A percentile compares a stretch with the other conserved stretches of the same genome.
phyloP scores from a whole-genome alignment of 2,113 vertebrate genomes.

The Pavo muticus region DNA sequence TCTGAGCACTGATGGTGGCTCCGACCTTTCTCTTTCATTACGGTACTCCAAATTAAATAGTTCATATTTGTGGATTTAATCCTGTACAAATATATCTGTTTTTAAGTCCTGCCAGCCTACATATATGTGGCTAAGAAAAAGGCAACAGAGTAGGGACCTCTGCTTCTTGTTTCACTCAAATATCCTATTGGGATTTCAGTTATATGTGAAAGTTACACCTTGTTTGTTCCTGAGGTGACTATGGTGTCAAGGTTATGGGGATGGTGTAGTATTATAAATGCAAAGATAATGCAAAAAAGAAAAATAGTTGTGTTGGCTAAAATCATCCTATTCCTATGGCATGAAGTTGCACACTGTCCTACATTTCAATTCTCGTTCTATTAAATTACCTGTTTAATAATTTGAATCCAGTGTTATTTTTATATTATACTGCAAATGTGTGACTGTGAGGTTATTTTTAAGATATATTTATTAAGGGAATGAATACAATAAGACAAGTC shows the following conservation, averaged over 20 bases:
- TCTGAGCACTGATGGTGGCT: not conserved
- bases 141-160: not conserved
- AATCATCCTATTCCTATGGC: constrained; percentile 39
- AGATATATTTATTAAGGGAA: constrained; percentile 76
- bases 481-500: constrained; percentile 73
- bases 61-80: constrained; percentile 35
- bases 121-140: constrained; percentile 7
- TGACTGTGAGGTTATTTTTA: constrained; percentile 73
- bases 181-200: constrained; percentile 46
- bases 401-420: constrained; percentile 73
- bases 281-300: constrained; percentile 51
- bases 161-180: constrained; percentile 34
- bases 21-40: not conserved
- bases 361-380: constrained; percentile 56
- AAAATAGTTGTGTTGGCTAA: constrained; percentile 55
- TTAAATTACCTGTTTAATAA: constrained; percentile 70
- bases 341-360: constrained; percentile 51
- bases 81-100: constrained; percentile 49
- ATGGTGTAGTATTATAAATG: constrained; percentile 36
- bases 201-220: constrained; percentile 31
- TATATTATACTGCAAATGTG: constrained; percentile 59
- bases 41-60: not conserved
- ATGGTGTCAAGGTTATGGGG: constrained; percentile 51
- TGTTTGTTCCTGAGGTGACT: constrained; percentile 71
- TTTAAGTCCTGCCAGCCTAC: constrained; percentile 22